phyloP scores from a whole-genome alignment of 2,888 invertebrate species.

The Orthonychiurus folsomi region DNA sequence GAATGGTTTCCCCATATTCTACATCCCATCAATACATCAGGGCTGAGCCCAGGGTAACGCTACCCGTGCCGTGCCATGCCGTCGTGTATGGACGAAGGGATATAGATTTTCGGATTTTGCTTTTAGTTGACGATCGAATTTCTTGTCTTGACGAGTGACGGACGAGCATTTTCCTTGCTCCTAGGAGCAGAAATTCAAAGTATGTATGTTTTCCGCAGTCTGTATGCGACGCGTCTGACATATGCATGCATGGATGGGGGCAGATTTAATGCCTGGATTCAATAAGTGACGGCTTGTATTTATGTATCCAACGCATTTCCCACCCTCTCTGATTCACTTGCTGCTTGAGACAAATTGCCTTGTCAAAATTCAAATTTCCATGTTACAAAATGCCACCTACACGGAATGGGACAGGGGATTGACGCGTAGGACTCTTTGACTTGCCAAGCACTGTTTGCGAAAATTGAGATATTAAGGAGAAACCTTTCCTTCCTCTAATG shows the following conservation, averaged over 20 bases:
- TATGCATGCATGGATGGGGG: too few species aligned
- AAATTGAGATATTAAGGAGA: neutral
- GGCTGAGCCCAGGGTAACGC: too few species aligned
- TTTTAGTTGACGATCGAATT: neutral
- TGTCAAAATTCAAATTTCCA: conserved; percentile 8
- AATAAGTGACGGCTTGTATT: neutral
- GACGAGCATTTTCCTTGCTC: neutral
- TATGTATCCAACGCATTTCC: too few species aligned
- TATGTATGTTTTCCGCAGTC: neutral
- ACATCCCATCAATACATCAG: too few species aligned
- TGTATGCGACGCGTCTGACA: too few species aligned
- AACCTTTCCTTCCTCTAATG: neutral
- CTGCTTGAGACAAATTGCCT: conserved; percentile 10
- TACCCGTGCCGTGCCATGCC: too few species aligned
- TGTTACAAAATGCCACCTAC: conserved; percentile 3
- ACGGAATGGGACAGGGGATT: neutral
- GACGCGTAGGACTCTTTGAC: neutral
- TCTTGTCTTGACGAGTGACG: neutral
- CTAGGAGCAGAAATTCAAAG: neutral
- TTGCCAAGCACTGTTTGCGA: too few species aligned
- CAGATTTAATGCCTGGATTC: neutral
- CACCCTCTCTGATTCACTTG: too few species aligned
- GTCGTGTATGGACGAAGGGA: too few species aligned
- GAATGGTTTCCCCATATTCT: too few species aligned
- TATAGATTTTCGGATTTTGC: neutral